These are phyloP conservation scores for Sphaeridia pumilis DNA, from an alignment of 2,888 invertebrate species.

Conservation along the genomic window DNA sequence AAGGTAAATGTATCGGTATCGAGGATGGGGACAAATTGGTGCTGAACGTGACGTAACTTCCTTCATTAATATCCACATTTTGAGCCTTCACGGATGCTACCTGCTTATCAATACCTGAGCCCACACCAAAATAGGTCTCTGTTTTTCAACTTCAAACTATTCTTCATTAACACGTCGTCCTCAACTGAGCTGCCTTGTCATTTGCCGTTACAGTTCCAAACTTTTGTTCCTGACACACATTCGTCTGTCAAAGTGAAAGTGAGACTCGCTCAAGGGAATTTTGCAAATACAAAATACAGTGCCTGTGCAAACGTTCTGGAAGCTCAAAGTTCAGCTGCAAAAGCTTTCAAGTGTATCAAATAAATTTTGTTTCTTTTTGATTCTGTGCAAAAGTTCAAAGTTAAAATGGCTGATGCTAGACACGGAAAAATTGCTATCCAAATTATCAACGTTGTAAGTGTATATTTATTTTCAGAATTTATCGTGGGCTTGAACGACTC, in stretches of 20 bases:
- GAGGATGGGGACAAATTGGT: conserved; percentile 1
- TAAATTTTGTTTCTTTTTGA: too few species aligned
- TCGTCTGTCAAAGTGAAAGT: too few species aligned
- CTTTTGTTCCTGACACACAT: too few species aligned
- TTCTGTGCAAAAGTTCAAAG: background rate
- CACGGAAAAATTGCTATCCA: background rate
- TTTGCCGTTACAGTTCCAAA: background rate
- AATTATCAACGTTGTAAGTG: background rate
- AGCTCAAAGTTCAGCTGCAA: too few species aligned
- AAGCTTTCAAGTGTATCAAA: too few species aligned
- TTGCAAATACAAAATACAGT: background rate
- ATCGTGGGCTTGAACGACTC: too few species aligned
- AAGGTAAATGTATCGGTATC: background rate
- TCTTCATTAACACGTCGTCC: background rate
- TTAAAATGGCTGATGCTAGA: background rate
- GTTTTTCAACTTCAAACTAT: background rate
- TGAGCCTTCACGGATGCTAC: conserved; percentile 12
- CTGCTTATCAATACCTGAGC: background rate
- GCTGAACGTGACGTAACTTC: conserved; percentile 16
- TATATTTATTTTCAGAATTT: too few species aligned
- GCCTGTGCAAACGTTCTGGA: background rate
- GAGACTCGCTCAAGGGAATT: too few species aligned
- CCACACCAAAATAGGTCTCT: background rate
- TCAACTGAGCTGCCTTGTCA: background rate
- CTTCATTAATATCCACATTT: conserved; percentile 16